These are phyloP conservation scores for Cremastobaeus sp. DNA, from an alignment of 2,888 invertebrate species.

Conservation along the genomic window DNA sequence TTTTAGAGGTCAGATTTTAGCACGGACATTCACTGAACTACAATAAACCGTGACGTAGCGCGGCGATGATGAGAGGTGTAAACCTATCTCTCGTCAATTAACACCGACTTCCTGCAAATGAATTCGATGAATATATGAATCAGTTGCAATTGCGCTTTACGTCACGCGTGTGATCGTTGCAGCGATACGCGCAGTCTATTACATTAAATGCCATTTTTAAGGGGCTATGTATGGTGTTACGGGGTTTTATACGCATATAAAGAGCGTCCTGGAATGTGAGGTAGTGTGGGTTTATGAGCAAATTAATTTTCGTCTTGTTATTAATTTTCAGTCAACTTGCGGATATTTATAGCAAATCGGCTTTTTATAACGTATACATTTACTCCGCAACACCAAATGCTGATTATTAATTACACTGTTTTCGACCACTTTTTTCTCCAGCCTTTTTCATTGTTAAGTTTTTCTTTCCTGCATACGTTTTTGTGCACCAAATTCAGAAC, in stretches of 20 bases:
- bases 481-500: too few relatives aligned
- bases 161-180: constrained; percentile 13
- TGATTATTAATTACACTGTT: neutral
- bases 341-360: constrained; percentile 6
- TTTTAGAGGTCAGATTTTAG: constrained; percentile 51
- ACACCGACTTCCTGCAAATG: constrained; percentile 28
- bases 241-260: constrained; percentile 21
- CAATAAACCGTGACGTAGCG: constrained; percentile 40
- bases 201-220: constrained; percentile 6
- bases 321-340: constrained; percentile 3
- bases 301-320: constrained; percentile 6
- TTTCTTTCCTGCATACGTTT: neutral
- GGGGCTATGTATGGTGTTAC: neutral
- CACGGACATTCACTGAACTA: constrained; percentile 48
- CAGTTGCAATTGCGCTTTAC: constrained; percentile 15
- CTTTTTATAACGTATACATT: neutral
- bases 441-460: neutral
- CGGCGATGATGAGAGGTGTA: constrained; percentile 17
- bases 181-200: constrained; percentile 2
- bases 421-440: neutral
- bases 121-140: constrained; percentile 27
- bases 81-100: constrained; percentile 23
- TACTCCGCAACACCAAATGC: neutral
- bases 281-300: constrained; percentile 3
- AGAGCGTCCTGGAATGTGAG: constrained; percentile 4